A percentile compares a stretch with the other conserved stretches of the same genome.
These are phyloP conservation scores for Hydrolagus colliei DNA, from an alignment of 2,797 vertebrate genomes.

Conservation along the genomic window DNA sequence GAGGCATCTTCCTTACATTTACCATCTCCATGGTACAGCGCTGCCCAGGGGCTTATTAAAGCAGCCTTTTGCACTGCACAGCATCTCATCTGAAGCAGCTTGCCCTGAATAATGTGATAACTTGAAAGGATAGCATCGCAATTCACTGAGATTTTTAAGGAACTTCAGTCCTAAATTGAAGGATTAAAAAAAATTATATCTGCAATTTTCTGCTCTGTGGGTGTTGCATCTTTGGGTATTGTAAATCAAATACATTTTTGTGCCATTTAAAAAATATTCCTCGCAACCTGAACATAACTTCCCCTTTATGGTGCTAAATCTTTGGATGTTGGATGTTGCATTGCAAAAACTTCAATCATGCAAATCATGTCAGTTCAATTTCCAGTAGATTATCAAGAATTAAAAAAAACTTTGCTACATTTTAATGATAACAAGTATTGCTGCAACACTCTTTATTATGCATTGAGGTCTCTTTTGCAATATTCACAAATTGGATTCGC, in stretches of 20 bases:
- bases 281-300: background rate
- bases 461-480: no score
- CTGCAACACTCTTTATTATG: background rate
- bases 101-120: background rate
- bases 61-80: background rate
- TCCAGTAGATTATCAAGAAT: background rate
- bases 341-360: slow-evolving; percentile 2
- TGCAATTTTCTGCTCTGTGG: background rate
- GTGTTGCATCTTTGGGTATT: background rate
- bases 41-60: background rate
- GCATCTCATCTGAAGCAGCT: background rate
- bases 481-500: no score
- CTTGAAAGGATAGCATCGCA: background rate
- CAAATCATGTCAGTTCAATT: background rate
- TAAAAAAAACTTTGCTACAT: background rate
- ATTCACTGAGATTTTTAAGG: background rate
- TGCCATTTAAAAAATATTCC: background rate
- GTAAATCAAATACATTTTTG: background rate
- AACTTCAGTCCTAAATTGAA: background rate
- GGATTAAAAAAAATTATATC: background rate
- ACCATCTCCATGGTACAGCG: background rate
- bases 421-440: background rate
- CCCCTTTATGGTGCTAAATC: no score
- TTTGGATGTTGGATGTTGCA: no score
- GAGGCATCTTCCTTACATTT: background rate